A percentile compares a stretch with the other conserved stretches of the same genome.
These are phyloP conservation scores for Notarius lentiginosus DNA, from an alignment of 2,113 vertebrate genomes.

Conservation along the genomic window DNA sequence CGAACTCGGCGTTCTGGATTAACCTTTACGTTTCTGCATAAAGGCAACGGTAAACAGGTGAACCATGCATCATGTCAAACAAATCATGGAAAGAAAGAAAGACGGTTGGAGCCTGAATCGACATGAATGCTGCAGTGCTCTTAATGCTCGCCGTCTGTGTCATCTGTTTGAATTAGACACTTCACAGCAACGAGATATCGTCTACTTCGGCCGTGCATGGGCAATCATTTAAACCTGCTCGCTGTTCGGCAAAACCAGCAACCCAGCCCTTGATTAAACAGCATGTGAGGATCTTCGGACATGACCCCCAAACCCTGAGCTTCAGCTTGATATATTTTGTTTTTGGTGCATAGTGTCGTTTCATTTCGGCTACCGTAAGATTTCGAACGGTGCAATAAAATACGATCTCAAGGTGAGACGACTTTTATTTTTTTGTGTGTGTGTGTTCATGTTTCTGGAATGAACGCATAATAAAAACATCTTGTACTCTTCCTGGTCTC, in stretches of 20 bases:
- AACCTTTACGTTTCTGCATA: too few species aligned
- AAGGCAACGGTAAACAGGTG: neutral
- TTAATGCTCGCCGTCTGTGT: slow-evolving; percentile 36
- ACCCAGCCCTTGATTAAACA: neutral
- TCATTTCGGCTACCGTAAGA: too few species aligned
- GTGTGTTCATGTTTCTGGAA: neutral
- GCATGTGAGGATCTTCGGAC: neutral
- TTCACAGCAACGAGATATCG: slow-evolving; percentile 54
- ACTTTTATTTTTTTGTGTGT: too few species aligned
- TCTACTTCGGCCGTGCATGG: slow-evolving; percentile 47
- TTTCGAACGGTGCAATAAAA: neutral
- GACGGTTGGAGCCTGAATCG: neutral
- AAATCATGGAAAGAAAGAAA: neutral
- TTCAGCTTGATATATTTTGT: neutral
- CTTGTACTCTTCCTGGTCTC: slow-evolving; percentile 14
- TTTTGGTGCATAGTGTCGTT: neutral
- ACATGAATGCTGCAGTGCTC: slow-evolving; percentile 21
- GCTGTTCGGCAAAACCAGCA: slow-evolving; percentile 19
- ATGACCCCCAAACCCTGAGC: neutral
- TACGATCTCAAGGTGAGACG: neutral
- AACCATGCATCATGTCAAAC: slow-evolving; percentile 2
- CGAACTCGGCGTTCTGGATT: neutral
- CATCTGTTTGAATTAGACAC: slow-evolving; percentile 51
- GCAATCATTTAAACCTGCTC: slow-evolving; percentile 45
- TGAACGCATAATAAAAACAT: neutral